Evolutionary conservation across 1,140 invertebrate species (phyloP), one percentile per base, ranked within the genome.

Genomic region (Fopius arisanus): DNA sequence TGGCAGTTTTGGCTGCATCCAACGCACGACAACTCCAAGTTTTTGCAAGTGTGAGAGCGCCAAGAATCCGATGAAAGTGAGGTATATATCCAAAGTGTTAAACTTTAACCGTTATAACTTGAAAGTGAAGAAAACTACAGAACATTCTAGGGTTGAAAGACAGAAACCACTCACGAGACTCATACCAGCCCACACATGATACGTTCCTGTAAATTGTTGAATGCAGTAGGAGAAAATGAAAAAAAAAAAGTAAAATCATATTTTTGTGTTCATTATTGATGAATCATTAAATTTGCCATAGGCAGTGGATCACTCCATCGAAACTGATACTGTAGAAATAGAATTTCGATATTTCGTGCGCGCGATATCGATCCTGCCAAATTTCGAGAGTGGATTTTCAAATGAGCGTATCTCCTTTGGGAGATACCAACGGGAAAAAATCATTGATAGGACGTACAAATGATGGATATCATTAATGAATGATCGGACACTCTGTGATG

Each of bases 251-350:
- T 51, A n/a, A n/a, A 16, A 19, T 26, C 31, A 29, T 5, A 21
- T 37, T 67, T 28, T 54, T 51, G 12, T 16, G 9, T 10, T 28
- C 5, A 40, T 68, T 40, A n/a, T 43, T 68, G 14, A 26, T 63
- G n/a, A 28, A 74, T 70, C 10, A 70, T 72, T 72, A 43, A 28
- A 65, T 65, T 62, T 71, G 31, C 1, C 40, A 2, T 67, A 84
- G 82, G 7, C 78, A 78, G 43, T 82, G 81, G 77, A 78, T 83
- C 19, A 79, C 80, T 70, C 48, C 83, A 40, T 81, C 83, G 6
- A 85, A 83, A 70, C 69, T 86, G 16, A 85, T 83, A 6, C 78
- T 78, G 6, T 83, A 85, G 72, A 84, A 84, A 62, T 81, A 83
- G 67, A 80, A 79, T 87, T 9, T 78, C 80, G 4, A 82, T 87